phyloP scores from a whole-genome alignment of 2,888 invertebrate genomes.

The Dusona sp. region DNA sequence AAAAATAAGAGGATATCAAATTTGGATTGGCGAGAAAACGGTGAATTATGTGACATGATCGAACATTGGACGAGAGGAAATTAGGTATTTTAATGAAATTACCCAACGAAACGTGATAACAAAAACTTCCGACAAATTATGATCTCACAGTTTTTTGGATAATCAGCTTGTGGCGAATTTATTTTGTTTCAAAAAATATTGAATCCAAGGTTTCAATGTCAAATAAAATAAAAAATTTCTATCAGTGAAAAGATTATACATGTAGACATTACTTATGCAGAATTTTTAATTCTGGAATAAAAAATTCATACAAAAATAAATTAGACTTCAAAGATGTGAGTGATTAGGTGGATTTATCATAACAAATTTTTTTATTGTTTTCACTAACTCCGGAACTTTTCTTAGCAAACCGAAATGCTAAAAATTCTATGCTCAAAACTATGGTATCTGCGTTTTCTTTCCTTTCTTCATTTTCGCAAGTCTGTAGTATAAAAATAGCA shows the following conservation, averaged over 20 bases:
- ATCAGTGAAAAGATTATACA: background rate
- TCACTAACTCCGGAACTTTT: background rate
- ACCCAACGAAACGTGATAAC: background rate
- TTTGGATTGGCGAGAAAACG: background rate
- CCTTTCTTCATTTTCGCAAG: background rate
- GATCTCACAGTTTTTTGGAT: no score
- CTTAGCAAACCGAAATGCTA: background rate
- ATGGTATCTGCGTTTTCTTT: background rate
- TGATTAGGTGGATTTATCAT: no score
- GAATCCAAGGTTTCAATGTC: no score
- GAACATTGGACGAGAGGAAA: background rate
- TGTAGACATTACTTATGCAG: background rate
- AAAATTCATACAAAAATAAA: background rate
- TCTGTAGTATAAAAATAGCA: no score
- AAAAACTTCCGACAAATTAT: background rate
- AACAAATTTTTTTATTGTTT: background rate
- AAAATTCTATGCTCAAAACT: background rate
- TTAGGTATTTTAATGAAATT: background rate
- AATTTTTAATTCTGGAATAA: background rate
- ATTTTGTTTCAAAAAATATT: no score
- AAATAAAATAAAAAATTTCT: no score
- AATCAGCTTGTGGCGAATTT: no score
- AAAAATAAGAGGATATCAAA: background rate
- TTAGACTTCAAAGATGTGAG: background rate
- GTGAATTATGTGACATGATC: background rate